A percentile compares a stretch with the other conserved stretches of the same genome.
Conservation (phyloP, 2,113 vertebrate species). For the Chlorodrepanis virens region DNA sequence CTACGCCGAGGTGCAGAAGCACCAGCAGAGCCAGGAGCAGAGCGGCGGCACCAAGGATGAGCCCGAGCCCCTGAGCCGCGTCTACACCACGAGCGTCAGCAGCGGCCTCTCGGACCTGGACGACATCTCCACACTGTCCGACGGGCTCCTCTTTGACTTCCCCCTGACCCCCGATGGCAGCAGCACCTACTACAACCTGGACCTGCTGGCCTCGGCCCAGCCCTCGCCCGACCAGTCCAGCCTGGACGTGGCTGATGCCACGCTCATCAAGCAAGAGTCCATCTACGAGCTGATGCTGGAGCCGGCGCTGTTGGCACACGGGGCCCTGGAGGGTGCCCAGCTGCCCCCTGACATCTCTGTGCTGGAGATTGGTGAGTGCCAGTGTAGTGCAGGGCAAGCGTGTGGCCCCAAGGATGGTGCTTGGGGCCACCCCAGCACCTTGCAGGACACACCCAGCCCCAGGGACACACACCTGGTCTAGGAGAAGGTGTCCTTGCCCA, state of each 20-base stretch:
- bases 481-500: background rate
- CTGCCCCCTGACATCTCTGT: constrained; percentile 73
- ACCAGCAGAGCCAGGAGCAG: constrained; percentile 86
- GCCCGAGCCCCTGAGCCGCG: constrained; percentile 41
- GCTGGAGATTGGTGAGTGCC: constrained; percentile 78
- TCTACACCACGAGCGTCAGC: constrained; percentile 82
- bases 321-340: constrained; percentile 33
- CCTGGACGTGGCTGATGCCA: constrained; percentile 76
- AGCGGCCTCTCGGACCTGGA: constrained; percentile 82
- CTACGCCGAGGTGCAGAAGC: constrained; percentile 91
- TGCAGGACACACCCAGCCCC: background rate
- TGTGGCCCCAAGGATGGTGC: rapidly evolving
- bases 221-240: constrained; percentile 84
- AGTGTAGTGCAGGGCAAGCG: rapidly evolving
- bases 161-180: constrained; percentile 83
- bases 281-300: constrained; percentile 82
- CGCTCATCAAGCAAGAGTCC: constrained; percentile 81
- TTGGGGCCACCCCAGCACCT: background rate
- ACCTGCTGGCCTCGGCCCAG: constrained; percentile 82
- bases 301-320: constrained; percentile 72
- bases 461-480: rapidly evolving
- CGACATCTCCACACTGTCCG: constrained; percentile 80
- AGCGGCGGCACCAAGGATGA: constrained; percentile 58
- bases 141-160: constrained; percentile 85
- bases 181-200: constrained; percentile 80